Conservation (phyloP, 2,888 invertebrate genomes). For the Agrochola macilenta region DNA sequence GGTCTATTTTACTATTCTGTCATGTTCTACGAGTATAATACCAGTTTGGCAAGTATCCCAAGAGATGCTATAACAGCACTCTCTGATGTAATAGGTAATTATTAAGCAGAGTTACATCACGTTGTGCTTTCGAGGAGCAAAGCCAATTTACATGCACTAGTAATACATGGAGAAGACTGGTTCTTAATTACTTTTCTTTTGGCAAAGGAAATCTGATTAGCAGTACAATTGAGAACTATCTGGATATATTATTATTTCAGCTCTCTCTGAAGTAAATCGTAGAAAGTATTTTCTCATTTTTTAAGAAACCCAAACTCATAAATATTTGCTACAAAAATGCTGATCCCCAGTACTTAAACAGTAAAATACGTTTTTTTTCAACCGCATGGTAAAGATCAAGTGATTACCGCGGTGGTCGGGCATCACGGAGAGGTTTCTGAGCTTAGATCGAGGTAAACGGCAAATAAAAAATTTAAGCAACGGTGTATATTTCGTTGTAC, state of each 20-base stretch:
- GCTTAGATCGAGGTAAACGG: constrained; percentile 37
- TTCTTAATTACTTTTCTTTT: background rate
- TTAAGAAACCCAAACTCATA: constrained; percentile 21
- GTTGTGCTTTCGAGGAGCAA: background rate
- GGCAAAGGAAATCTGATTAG: background rate
- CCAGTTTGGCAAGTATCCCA: background rate
- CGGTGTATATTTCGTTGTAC: constrained; percentile 30
- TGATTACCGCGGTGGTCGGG: constrained; percentile 53
- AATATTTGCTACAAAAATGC: constrained; percentile 44
- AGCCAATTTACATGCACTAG: background rate
- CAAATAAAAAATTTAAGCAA: constrained; percentile 56
- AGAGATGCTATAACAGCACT: background rate
- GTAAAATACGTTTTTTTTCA: constrained; percentile 47
- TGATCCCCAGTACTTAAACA: constrained; percentile 45
- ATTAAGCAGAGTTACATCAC: background rate
- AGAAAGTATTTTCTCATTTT: background rate
- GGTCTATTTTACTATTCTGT: background rate
- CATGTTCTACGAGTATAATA: background rate
- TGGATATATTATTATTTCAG: background rate
- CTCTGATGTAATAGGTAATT: background rate
- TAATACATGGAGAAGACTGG: background rate
- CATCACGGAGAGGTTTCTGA: constrained; percentile 37
- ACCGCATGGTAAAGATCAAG: constrained; percentile 61
- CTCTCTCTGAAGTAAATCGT: background rate
- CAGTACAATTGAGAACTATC: background rate